These are phyloP conservation scores for Drosophila eohydei DNA, from an alignment of 2,888 invertebrate species.

Conservation along the genomic window DNA sequence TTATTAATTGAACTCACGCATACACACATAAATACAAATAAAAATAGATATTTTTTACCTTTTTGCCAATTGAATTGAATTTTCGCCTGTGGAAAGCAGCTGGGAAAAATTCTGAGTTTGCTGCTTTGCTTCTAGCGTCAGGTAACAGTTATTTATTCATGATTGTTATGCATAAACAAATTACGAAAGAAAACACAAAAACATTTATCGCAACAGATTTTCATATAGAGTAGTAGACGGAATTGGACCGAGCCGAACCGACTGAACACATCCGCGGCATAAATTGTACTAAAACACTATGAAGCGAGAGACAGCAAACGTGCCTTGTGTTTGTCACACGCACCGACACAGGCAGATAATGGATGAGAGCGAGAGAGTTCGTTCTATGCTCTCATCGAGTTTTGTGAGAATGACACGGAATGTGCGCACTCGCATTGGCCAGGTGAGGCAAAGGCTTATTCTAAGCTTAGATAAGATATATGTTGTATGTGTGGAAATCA, in stretches of 20 bases:
- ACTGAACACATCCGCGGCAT: conserved; percentile 40
- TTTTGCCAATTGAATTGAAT: conserved; percentile 36
- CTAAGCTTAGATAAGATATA: conserved; percentile 43
- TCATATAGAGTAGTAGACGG: background rate
- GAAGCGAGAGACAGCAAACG: conserved; percentile 24
- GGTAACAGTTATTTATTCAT: conserved; percentile 19
- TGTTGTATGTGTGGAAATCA: background rate
- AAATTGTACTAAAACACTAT: conserved; percentile 37
- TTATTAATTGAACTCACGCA: conserved; percentile 23
- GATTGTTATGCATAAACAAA: conserved; percentile 48
- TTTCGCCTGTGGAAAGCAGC: conserved; percentile 26
- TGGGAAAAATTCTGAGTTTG: conserved; percentile 27
- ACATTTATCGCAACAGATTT: conserved; percentile 14
- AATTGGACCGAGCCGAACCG: background rate
- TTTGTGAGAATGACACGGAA: conserved; percentile 16
- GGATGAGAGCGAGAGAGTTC: conserved; percentile 8
- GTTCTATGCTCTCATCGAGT: conserved; percentile 10
- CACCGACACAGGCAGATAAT: background rate
- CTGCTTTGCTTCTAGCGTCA: conserved; percentile 49
- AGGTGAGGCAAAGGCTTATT: conserved; percentile 16
- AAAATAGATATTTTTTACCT: conserved; percentile 32
- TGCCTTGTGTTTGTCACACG: conserved; percentile 22
- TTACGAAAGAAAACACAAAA: conserved; percentile 13
- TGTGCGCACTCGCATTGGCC: conserved; percentile 8
- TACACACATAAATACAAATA: background rate